These are phyloP conservation scores for Euplagia quadripunctaria DNA, from an alignment of 2,888 invertebrate species.

Conservation along the genomic window DNA sequence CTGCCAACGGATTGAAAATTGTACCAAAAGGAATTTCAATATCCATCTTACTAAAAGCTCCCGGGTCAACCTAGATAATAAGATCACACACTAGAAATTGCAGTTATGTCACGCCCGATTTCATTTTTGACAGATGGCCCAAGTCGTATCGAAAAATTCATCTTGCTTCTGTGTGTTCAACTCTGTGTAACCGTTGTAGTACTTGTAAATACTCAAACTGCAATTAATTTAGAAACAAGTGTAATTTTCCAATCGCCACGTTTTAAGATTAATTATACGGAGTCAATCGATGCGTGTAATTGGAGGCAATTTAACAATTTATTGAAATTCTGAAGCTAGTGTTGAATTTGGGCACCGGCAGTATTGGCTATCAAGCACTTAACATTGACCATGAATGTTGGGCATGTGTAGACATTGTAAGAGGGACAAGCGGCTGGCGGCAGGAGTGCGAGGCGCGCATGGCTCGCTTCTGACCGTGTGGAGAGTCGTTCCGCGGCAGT, in stretches of 20 bases:
- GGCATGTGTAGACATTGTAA: conserved; percentile 48
- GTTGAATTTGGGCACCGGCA: conserved; percentile 51
- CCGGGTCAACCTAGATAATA: conserved; percentile 4
- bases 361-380: conserved; percentile 60
- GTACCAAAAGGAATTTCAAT: conserved; percentile 17
- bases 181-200: conserved; percentile 37
- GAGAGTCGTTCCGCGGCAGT: conserved; percentile 36
- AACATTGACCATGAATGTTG: conserved; percentile 78
- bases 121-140: neutral
- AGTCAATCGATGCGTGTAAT: conserved; percentile 40
- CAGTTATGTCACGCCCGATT: neutral
- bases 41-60: neutral
- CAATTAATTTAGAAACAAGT: conserved; percentile 46
- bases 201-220: conserved; percentile 38
- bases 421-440: conserved; percentile 15
- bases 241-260: conserved; percentile 49
- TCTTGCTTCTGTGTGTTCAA: conserved; percentile 23
- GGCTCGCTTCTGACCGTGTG: conserved; percentile 50
- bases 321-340: conserved; percentile 41
- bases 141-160: conserved; percentile 31
- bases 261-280: conserved; percentile 41
- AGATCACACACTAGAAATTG: neutral
- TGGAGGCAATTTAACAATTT: conserved; percentile 42
- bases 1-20: too few relatives aligned
- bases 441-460: conserved; percentile 58